A percentile compares a stretch with the other conserved stretches of the same genome.
phyloP scores from a whole-genome alignment of 2,797 vertebrate genomes.

The Hapalemur alaotrensis region DNA sequence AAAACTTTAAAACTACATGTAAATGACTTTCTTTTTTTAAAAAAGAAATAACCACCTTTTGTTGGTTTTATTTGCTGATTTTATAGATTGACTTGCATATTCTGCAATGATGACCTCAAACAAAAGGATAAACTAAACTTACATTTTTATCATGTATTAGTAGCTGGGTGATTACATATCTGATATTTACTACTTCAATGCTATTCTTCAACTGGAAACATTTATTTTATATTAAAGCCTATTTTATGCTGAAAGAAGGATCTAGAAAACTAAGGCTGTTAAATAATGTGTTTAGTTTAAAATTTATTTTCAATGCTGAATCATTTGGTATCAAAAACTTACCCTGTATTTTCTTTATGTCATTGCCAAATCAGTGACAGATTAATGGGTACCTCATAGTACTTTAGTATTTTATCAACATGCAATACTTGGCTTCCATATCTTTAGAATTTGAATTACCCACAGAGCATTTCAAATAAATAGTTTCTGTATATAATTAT shows the following conservation, averaged over 20 bases:
- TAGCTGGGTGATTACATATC: conserved; percentile 67
- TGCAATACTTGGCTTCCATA: conserved; percentile 32
- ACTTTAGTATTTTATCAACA: conserved; percentile 53
- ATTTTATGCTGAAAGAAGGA: conserved; percentile 10
- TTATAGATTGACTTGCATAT: conserved; percentile 42
- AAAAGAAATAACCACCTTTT: conserved; percentile 49
- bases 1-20: conserved; percentile 61
- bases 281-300: conserved; percentile 23
- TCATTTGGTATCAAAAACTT: neutral
- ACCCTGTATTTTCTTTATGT: conserved; percentile 31
- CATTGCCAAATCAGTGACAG: conserved; percentile 14
- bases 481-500: conserved; percentile 56
- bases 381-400: conserved; percentile 53
- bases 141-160: conserved; percentile 63
- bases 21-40: conserved; percentile 64
- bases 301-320: conserved; percentile 27
- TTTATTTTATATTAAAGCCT: conserved; percentile 57
- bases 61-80: conserved; percentile 58
- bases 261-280: conserved; percentile 48
- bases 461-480: conserved; percentile 7
- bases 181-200: conserved; percentile 80
- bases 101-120: conserved; percentile 53
- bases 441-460: conserved; percentile 51
- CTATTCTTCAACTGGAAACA: conserved; percentile 75
- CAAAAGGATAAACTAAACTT: conserved; percentile 59